phyloP scores from a whole-genome alignment of 2,113 vertebrate species.

The Eulemur macaco region DNA sequence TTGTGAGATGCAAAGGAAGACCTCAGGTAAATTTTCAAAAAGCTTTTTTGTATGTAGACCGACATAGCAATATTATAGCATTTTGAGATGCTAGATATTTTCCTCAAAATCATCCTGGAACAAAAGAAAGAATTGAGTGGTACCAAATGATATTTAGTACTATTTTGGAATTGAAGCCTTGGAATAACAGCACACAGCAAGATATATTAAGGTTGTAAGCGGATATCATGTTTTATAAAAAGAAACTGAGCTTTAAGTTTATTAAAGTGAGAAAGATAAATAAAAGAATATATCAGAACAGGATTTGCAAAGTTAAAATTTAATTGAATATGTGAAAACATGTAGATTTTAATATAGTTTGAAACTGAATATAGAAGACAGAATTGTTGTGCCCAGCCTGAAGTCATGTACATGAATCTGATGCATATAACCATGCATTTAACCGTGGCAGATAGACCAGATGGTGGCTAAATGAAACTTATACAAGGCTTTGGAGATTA shows the following conservation, averaged over 20 bases:
- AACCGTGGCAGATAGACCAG: neutral
- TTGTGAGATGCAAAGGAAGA: neutral
- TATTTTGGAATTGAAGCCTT: neutral
- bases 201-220: neutral
- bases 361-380: neutral
- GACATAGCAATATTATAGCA: neutral
- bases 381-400: neutral
- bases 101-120: neutral
- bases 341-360: slow-evolving; percentile 30
- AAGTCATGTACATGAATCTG: neutral
- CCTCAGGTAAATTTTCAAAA: neutral
- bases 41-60: neutral
- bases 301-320: slow-evolving; percentile 23
- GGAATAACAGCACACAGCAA: neutral
- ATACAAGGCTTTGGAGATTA: slow-evolving; percentile 21
- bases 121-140: neutral
- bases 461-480: slow-evolving; percentile 46
- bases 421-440: neutral
- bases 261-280: neutral
- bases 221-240: neutral
- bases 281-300: slow-evolving; percentile 23
- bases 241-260: neutral
- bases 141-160: neutral
- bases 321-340: slow-evolving; percentile 28
- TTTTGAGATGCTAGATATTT: neutral